Percentiles rank a stretch among this genome's conserved stretches.
Evolutionary conservation across 2,888 invertebrate genomes (phyloP).

Genomic region (Euclidia mi): DNA sequence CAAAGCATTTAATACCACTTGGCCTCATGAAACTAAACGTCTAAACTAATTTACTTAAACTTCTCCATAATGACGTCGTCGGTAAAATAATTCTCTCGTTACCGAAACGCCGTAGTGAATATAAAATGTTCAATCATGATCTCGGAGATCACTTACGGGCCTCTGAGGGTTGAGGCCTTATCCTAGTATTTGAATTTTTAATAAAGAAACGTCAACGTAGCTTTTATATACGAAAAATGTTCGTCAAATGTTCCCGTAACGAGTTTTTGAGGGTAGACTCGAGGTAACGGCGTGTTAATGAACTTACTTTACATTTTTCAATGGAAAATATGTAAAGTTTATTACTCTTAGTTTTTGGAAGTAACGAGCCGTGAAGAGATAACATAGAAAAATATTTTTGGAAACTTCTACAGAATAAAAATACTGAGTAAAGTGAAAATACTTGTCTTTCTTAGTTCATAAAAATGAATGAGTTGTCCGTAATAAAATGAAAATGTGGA

Average conservation of each 20-base stretch:
- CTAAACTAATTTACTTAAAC: conserved; percentile 30
- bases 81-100: conserved; percentile 65
- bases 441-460: too few species aligned
- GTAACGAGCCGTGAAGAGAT: not conserved
- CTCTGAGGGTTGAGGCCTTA: conserved; percentile 53
- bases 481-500: too few species aligned
- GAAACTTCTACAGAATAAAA: too few species aligned
- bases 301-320: conserved; percentile 54
- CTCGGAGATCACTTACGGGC: conserved; percentile 68
- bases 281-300: conserved; percentile 59
- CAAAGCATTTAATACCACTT: conserved; percentile 12
- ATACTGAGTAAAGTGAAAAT: too few species aligned
- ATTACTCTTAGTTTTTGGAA: conserved; percentile 11
- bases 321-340: conserved; percentile 47
- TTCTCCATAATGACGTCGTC: conserved; percentile 32
- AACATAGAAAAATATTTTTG: not conserved
- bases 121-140: conserved; percentile 80
- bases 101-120: conserved; percentile 75
- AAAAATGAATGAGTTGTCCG: too few species aligned
- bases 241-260: conserved; percentile 64
- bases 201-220: conserved; percentile 63
- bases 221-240: conserved; percentile 60
- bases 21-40: conserved; percentile 32
- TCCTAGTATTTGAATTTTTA: conserved; percentile 73
- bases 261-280: conserved; percentile 50